Percentiles rank a stretch among this genome's conserved stretches.
phyloP scores from a whole-genome alignment of 2,113 vertebrate genomes.

The Actinemys pallida region DNA sequence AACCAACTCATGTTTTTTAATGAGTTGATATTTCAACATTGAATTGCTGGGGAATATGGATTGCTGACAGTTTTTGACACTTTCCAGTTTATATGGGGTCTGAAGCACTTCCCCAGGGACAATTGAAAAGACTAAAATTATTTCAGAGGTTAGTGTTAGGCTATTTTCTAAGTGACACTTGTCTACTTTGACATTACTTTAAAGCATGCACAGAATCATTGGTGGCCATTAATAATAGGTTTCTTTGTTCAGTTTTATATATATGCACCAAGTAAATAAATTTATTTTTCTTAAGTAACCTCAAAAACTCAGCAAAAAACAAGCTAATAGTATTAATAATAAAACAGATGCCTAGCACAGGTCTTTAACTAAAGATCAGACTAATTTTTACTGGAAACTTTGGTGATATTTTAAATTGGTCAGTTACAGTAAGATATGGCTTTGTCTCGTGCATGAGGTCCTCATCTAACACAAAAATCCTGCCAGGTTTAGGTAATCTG shows the following conservation, averaged over 20 bases:
- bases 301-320: neutral
- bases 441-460: neutral
- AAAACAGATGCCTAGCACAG: neutral
- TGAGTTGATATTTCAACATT: slow-evolving; percentile 48
- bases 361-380: neutral
- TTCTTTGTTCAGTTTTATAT: neutral
- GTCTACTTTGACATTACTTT: neutral
- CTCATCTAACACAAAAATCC: neutral
- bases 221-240: neutral
- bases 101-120: neutral
- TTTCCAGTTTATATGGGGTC: slow-evolving; percentile 18
- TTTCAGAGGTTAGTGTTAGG: neutral
- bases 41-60: slow-evolving; percentile 37
- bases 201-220: neutral
- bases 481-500: neutral
- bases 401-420: neutral
- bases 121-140: neutral
- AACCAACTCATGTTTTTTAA: neutral
- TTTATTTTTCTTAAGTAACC: neutral
- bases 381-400: neutral
- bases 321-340: neutral
- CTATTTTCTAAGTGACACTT: neutral
- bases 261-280: fast-evolving
- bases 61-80: slow-evolving; percentile 53
- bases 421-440: neutral